Evolutionary conservation across 2,113 vertebrate genomes (phyloP), one percentile per base, ranked within the genome.

Genomic region (Amphiprion percula): DNA sequence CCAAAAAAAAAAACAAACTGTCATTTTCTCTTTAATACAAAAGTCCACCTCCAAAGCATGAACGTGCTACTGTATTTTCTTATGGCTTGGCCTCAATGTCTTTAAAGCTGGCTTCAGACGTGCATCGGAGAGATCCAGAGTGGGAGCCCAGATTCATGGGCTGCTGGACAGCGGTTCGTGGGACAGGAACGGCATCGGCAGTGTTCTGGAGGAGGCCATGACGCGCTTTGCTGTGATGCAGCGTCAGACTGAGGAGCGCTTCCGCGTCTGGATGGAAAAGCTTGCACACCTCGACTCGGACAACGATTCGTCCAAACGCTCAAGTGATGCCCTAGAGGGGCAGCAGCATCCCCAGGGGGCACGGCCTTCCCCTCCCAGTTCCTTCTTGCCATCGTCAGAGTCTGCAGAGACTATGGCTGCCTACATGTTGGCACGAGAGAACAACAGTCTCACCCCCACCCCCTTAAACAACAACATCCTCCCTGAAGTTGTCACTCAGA

Each of bases 41-140:
- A 90, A 85, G 84, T 91, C 93, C 92, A 92, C 89, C 85, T 88
- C 87, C 83, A 75, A 91, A 87, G 90, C 92, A 93, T 94, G 88
- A 93, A 85, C 59, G 78, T 94, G 87, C 91, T 68, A 91, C 90
- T 92, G 92, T 94, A 86, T 93, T 94, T 94, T 92, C 96, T 96
- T 95, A 97, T 95, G 94, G 96, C 94, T 96, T 97, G 96, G 96
- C 95, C 96, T 97, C 96, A 96, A 89, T 98, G 96, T 98, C 95
- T 98, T 98, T 98, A 96, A 97, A 97, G 96, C 96, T 98, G 95
- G 91, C 96, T 96, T 96, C 94, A 93, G 91, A 95, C 94, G 88
- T 95, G 94, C 95, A 92, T 95, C 95, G 94, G 95, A 92, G 94
- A 94, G 95, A 95, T 95, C 95, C 95, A 95, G 96, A 95, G 88